Percentiles rank a stretch among this genome's conserved stretches.
These are phyloP conservation scores for Mellivora capensis DNA, from an alignment of 2,113 vertebrate genomes.

Conservation along the genomic window DNA sequence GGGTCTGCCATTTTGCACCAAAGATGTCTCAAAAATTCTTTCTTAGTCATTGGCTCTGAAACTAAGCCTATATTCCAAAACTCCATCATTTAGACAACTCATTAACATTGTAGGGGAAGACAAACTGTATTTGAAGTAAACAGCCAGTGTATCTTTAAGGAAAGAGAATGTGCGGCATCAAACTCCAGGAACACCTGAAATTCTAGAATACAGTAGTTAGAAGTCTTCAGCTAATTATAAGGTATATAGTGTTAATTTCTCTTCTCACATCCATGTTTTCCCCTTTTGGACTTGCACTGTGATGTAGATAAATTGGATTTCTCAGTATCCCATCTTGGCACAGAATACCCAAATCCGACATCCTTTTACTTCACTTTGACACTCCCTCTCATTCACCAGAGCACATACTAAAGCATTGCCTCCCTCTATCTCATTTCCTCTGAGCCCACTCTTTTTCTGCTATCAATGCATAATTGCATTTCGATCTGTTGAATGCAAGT, in stretches of 20 bases:
- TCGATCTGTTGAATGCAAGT: background rate
- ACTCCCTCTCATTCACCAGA: fast-evolving
- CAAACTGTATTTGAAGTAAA: background rate
- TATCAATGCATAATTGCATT: background rate
- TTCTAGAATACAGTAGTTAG: background rate
- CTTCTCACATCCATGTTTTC: background rate
- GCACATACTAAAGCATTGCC: background rate
- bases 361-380: background rate
- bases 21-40: background rate
- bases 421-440: background rate
- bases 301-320: background rate
- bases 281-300: background rate
- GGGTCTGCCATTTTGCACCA: background rate
- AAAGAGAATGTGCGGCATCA: background rate
- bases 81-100: background rate
- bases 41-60: background rate
- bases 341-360: background rate
- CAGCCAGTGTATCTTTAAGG: background rate
- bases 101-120: background rate
- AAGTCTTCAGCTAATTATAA: background rate
- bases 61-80: background rate
- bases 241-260: background rate
- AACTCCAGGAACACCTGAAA: background rate
- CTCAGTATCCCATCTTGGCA: background rate
- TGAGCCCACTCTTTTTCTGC: background rate